Evolutionary conservation across 1,140 invertebrate species (phyloP).

Genomic region (Rhopalosiphum padi): DNA sequence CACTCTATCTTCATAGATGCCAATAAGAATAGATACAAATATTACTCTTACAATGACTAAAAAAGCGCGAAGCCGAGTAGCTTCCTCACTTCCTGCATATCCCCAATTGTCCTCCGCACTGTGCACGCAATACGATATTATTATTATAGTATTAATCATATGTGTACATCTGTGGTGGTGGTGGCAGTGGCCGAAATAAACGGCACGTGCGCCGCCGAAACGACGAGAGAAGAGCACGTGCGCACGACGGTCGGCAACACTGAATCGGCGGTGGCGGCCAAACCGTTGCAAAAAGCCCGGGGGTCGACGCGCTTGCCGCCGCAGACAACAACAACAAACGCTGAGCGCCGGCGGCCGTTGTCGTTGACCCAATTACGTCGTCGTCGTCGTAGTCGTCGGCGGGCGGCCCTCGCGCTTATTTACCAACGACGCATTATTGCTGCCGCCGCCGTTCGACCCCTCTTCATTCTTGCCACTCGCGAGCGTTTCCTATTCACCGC

Average conservation of each 20-base stretch:
- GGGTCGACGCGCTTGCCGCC: constrained; percentile 35
- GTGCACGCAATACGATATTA: background rate
- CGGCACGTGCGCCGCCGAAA: constrained; percentile 23
- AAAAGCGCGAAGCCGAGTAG: too few relatives aligned
- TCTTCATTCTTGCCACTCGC: background rate
- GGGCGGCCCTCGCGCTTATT: background rate
- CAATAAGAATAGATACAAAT: too few relatives aligned
- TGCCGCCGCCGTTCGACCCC: background rate
- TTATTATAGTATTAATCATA: background rate
- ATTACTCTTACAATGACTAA: too few relatives aligned
- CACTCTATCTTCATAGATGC: too few relatives aligned
- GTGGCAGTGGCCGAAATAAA: background rate
- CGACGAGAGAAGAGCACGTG: background rate
- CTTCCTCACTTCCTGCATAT: too few relatives aligned
- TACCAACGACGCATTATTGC: constrained; percentile 37
- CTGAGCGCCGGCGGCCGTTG: background rate
- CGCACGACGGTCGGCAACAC: constrained; percentile 32
- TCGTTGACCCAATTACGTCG: constrained; percentile 38
- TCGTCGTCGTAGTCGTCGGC: background rate
- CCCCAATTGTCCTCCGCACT: too few relatives aligned
- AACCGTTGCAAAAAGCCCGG: constrained; percentile 41
- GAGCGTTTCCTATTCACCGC: background rate
- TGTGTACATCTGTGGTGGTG: background rate
- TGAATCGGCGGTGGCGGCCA: constrained; percentile 13
- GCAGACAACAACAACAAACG: constrained; percentile 48